These are phyloP conservation scores for Acanthococcus lagerstroemiae DNA, from an alignment of 2,888 invertebrate species.

Conservation along the genomic window DNA sequence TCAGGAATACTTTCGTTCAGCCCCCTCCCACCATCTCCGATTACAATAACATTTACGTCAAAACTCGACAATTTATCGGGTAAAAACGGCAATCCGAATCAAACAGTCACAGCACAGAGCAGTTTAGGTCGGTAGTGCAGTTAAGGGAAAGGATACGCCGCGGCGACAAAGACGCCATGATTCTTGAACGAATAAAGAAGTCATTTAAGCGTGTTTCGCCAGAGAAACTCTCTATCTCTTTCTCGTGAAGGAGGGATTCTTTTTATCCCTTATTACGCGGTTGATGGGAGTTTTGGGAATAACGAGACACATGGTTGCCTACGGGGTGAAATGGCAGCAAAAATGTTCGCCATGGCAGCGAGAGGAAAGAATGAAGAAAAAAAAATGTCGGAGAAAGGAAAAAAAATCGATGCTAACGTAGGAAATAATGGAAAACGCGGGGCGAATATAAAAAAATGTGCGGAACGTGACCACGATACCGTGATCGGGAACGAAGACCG, in stretches of 20 bases:
- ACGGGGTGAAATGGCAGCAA: constrained; percentile 29
- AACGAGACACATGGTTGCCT: constrained; percentile 31
- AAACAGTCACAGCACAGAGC: too few species aligned
- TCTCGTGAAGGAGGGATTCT: constrained; percentile 21
- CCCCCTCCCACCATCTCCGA: too few species aligned
- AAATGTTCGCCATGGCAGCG: constrained; percentile 25
- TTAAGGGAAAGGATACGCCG: constrained; percentile 1
- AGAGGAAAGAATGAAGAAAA: constrained; percentile 9
- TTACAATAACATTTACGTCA: too few species aligned
- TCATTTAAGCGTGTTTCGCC: constrained; percentile 30
- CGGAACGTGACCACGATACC: neutral
- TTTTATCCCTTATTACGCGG: constrained; percentile 30
- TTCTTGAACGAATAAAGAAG: constrained; percentile 29
- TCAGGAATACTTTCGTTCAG: too few species aligned
- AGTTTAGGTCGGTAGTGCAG: constrained; percentile 12
- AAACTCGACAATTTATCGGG: too few species aligned
- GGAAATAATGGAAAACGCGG: neutral
- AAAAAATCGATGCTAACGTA: constrained; percentile 13
- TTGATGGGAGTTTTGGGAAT: constrained; percentile 30
- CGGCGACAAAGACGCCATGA: constrained; percentile 25
- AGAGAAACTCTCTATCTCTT: too few species aligned
- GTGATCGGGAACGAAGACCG: too few species aligned
- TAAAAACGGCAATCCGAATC: too few species aligned
- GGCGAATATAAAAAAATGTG: neutral
- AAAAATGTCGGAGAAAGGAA: constrained; percentile 12